A percentile compares a stretch with the other conserved stretches of the same genome.
These are phyloP conservation scores for Andricus quercusramuli DNA, from an alignment of 2,888 invertebrate species.

Conservation along the genomic window DNA sequence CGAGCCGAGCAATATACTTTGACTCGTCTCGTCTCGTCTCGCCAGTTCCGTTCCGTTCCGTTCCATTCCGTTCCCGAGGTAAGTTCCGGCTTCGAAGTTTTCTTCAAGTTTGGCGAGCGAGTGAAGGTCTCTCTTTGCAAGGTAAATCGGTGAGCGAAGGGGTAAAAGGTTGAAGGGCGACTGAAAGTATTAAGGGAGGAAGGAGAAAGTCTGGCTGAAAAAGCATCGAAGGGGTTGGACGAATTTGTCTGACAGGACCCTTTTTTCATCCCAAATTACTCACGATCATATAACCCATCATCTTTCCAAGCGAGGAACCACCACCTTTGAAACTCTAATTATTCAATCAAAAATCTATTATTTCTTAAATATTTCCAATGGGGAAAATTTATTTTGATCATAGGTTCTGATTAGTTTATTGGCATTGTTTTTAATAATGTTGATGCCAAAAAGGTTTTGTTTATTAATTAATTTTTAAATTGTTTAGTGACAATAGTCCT, in stretches of 20 bases:
- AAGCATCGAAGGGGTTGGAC: conserved; percentile 42
- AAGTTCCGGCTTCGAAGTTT: conserved; percentile 73
- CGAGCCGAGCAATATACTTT: conserved; percentile 56
- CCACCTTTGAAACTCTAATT: not conserved
- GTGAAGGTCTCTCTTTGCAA: conserved; percentile 61
- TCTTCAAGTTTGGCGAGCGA: conserved; percentile 65
- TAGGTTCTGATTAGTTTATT: too few species aligned
- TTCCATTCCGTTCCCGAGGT: conserved; percentile 55
- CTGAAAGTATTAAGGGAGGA: conserved; percentile 44
- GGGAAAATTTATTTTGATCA: too few species aligned
- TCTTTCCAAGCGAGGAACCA: not conserved
- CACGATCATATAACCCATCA: not conserved
- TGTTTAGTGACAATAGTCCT: too few species aligned
- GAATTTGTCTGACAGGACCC: conserved; percentile 63
- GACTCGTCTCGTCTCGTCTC: conserved; percentile 59
- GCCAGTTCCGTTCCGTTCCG: conserved; percentile 62
- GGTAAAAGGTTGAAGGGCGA: conserved; percentile 44
- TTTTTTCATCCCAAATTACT: conserved; percentile 18
- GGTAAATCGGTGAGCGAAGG: conserved; percentile 51
- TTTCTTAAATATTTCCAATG: too few species aligned
- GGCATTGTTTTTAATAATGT: too few species aligned
- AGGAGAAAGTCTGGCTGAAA: conserved; percentile 42
- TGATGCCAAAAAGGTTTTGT: too few species aligned
- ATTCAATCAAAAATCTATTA: not conserved
- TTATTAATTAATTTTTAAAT: too few species aligned